Evolutionary conservation across 1,140 invertebrate genomes (phyloP).

Genomic region (Matsumurasca onukii): DNA sequence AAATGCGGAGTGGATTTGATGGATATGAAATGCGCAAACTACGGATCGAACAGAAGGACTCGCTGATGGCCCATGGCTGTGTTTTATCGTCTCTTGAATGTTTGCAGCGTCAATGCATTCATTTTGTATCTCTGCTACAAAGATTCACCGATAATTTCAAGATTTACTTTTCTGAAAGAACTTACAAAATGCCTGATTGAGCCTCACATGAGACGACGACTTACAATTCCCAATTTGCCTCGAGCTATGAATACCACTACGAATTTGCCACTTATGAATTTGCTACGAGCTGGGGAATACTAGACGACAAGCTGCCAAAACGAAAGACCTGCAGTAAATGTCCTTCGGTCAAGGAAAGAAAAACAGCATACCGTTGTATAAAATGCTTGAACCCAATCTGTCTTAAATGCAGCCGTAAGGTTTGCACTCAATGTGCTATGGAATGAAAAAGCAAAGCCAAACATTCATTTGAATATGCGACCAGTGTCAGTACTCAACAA

Average conservation of each 20-base stretch:
- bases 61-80: conserved; percentile 43
- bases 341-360: conserved; percentile 22
- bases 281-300: not conserved
- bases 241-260: not conserved
- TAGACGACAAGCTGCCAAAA: conserved; percentile 20
- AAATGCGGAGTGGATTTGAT: conserved; percentile 44
- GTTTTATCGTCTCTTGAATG: conserved; percentile 42
- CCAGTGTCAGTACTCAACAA: too few species aligned
- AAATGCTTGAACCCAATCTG: conserved; percentile 22
- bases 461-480: too few species aligned
- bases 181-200: conserved; percentile 34
- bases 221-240: not conserved
- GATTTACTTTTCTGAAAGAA: conserved; percentile 38
- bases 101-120: conserved; percentile 37
- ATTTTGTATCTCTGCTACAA: conserved; percentile 26
- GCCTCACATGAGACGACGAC: conserved; percentile 41
- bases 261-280: not conserved
- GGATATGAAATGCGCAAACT: conserved; percentile 42
- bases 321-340: conserved; percentile 24
- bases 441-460: too few species aligned
- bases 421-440: too few species aligned
- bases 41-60: conserved; percentile 37
- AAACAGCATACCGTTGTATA: conserved; percentile 23
- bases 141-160: conserved; percentile 28
- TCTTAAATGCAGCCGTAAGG: conserved; percentile 17